These are phyloP conservation scores for Myanophis thanlyinensis DNA, from an alignment of 2,113 vertebrate genomes.

Conservation along the genomic window DNA sequence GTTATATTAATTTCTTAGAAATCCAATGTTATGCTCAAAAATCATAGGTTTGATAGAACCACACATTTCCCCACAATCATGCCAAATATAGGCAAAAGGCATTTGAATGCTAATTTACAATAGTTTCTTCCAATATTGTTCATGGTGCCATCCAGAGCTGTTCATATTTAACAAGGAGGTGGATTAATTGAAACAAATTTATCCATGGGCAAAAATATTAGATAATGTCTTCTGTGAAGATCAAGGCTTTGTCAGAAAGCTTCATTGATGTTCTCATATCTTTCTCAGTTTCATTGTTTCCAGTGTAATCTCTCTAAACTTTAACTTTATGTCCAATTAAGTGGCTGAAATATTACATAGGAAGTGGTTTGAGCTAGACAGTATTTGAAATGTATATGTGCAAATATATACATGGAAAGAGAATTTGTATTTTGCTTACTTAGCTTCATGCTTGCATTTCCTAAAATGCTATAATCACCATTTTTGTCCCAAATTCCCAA, in stretches of 20 bases:
- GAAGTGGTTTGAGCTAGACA: background rate
- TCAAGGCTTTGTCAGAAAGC: background rate
- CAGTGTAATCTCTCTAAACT: background rate
- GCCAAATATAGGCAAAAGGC: background rate
- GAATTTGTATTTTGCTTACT: background rate
- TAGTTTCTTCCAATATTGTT: background rate
- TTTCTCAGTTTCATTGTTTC: background rate
- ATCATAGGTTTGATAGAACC: background rate
- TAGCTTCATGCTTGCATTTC: conserved; percentile 7
- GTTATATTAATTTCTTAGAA: background rate
- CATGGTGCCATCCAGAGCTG: background rate
- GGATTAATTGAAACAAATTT: background rate
- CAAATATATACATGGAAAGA: background rate
- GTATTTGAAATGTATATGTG: background rate
- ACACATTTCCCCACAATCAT: background rate
- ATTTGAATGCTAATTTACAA: background rate
- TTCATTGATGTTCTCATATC: background rate
- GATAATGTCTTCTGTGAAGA: background rate
- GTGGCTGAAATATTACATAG: background rate
- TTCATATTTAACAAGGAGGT: background rate
- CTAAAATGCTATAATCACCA: background rate
- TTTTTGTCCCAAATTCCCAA: conserved; percentile 10
- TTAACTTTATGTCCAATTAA: background rate
- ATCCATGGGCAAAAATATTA: background rate
- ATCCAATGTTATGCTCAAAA: background rate